phyloP scores from a whole-genome alignment of 2,113 vertebrate species.

The Halichoerus grypus region DNA sequence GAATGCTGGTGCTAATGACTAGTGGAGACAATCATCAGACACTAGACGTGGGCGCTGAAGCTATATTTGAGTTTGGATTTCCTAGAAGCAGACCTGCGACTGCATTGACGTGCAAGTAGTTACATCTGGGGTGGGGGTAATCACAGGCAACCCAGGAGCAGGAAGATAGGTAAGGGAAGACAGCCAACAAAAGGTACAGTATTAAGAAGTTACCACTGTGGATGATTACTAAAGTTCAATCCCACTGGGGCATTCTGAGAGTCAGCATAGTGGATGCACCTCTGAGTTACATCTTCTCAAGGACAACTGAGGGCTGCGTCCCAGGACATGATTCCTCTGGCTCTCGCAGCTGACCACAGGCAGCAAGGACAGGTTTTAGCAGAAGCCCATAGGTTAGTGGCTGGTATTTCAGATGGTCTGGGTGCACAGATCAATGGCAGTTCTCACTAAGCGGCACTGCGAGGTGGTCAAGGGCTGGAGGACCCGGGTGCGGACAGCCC shows the following conservation, averaged over 20 bases:
- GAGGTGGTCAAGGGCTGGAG: neutral
- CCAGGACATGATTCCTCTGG: neutral
- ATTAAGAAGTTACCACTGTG: neutral
- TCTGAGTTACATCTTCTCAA: neutral
- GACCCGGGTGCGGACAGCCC: neutral
- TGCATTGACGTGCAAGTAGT: neutral
- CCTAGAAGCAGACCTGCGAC: neutral
- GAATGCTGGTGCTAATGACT: neutral
- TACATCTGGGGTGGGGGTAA: neutral
- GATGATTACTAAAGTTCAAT: neutral
- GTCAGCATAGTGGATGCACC: neutral
- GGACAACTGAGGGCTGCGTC: neutral
- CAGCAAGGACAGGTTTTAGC: neutral
- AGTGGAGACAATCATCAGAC: neutral
- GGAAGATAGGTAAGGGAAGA: neutral
- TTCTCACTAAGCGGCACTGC: neutral
- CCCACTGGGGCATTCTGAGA: neutral
- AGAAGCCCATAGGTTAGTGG: neutral
- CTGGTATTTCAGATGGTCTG: neutral
- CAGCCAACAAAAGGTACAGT: neutral
- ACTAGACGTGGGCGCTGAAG: neutral
- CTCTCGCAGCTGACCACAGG: neutral
- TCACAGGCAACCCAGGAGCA: neutral
- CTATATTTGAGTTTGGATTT: neutral
- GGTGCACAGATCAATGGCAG: neutral